A percentile compares a stretch with the other conserved stretches of the same genome.
Conservation (phyloP, 2,797 vertebrate genomes). For the Anguilla obscura region DNA sequence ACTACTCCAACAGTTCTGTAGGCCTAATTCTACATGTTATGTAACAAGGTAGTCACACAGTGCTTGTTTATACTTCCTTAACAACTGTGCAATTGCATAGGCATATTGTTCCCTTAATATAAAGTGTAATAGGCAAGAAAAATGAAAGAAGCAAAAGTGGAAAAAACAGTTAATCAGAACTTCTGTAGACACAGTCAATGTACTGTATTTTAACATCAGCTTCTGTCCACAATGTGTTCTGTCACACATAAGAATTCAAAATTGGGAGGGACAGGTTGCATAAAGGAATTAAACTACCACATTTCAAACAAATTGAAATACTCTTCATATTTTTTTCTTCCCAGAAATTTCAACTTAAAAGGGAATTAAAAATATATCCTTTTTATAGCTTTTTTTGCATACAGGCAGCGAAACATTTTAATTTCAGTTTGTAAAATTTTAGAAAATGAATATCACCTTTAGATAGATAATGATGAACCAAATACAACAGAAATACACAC, state of each 20-base stretch:
- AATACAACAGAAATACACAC: slow-evolving; percentile 55
- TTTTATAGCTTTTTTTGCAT: slow-evolving; percentile 37
- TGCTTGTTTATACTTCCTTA: not conserved
- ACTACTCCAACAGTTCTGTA: not conserved
- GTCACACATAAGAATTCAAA: not conserved
- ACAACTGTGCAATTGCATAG: slow-evolving; percentile 15
- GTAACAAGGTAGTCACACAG: slow-evolving; percentile 18
- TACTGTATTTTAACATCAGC: slow-evolving; percentile 6
- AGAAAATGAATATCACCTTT: slow-evolving; percentile 50
- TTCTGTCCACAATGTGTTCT: slow-evolving; percentile 9
- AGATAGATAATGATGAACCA: slow-evolving; percentile 46
- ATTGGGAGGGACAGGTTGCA: not conserved
- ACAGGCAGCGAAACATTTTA: slow-evolving; percentile 51
- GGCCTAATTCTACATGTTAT: not conserved
- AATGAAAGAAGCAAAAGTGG: not conserved
- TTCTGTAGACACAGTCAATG: not conserved
- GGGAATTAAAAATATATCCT: slow-evolving; percentile 38
- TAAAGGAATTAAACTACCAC: slow-evolving; percentile 25
- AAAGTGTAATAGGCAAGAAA: slow-evolving; percentile 10
- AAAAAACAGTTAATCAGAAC: not conserved
- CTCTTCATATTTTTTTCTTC: slow-evolving; percentile 5
- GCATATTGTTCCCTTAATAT: slow-evolving; percentile 15
- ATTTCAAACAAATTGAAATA: slow-evolving; percentile 43
- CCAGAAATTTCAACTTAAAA: slow-evolving; percentile 32
- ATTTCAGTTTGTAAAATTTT: slow-evolving; percentile 48